These are phyloP conservation scores for Meiosimyza decipiens DNA, from an alignment of 2,888 invertebrate genomes.

Conservation along the genomic window DNA sequence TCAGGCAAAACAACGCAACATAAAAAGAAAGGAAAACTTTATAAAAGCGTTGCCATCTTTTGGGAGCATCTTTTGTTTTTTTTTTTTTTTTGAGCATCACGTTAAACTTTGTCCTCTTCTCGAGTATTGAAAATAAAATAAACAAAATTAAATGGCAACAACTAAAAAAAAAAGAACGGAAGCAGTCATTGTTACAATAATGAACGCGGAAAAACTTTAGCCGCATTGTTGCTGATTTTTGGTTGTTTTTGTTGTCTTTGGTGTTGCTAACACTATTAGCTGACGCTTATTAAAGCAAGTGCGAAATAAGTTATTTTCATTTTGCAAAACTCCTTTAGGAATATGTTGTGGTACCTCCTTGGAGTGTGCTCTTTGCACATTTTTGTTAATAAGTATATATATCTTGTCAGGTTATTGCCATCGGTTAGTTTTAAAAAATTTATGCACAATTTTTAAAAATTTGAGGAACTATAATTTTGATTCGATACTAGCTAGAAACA, in stretches of 20 bases:
- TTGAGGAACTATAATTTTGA: too few species aligned
- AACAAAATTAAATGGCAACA: not conserved
- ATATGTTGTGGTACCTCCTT: not conserved
- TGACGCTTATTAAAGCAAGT: constrained; percentile 31
- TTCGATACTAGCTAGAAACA: too few species aligned
- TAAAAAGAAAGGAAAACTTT: not conserved
- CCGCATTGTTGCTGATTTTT: not conserved
- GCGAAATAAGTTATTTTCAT: not conserved
- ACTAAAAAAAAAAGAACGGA: too few species aligned
- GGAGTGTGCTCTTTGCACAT: too few species aligned
- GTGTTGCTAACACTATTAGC: constrained; percentile 39
- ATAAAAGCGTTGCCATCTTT: constrained; percentile 34
- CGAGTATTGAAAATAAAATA: not conserved
- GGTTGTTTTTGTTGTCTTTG: constrained; percentile 23
- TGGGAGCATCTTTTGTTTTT: constrained; percentile 11
- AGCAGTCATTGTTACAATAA: not conserved
- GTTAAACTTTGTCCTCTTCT: constrained; percentile 38
- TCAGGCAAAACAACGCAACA: not conserved
- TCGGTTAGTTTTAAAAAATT: too few species aligned
- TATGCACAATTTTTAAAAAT: too few species aligned
- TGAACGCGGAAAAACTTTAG: not conserved
- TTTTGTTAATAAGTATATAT: too few species aligned
- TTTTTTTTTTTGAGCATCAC: constrained; percentile 18
- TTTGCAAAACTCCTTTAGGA: constrained; percentile 5
- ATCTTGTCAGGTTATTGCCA: too few species aligned